Base-by-base conservation (phyloP, 2,797 vertebrate genomes). In the Rhinatrema bivittatum region DNA sequence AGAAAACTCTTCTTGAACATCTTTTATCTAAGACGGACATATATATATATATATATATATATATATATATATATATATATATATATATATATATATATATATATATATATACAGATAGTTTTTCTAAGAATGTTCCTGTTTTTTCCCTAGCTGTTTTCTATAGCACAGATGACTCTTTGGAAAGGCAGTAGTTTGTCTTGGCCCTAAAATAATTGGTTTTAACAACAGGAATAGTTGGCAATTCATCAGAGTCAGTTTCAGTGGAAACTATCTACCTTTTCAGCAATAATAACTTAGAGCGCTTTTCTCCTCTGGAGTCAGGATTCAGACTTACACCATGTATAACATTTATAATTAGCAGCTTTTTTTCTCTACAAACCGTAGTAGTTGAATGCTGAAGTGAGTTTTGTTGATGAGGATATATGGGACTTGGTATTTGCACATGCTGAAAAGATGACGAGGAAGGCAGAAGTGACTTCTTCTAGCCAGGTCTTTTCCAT, bases 81-180 rank as follows among this genome's bases (percentile, higher is more conserved):
- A 13, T 25, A 21, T 21, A 20, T 27, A 32, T 32, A 18, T 22
- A 18, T 14, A 18, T n/a, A 13, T 28, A 13, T 25, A 21, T 21
- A 20, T 27, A 32, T 32, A 18, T 22, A 18, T 14, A 38, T 46
- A 29, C 46, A 17, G 21, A 5, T 9, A 5, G n/a, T n/a, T n/a
- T n/a, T n/a, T n/a, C n/a, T n/a, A n/a, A n/a, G n/a, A n/a, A n/a
- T n/a, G n/a, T n/a, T n/a, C n/a, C n/a, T n/a, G n/a, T n/a, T n/a
- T 32, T 38, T 25, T 38, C 43, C 32, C 46, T 23, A 7, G 23
- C 35, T 12, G 35, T 29, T 28, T 17, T 20, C 16, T 26, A 36
- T 29, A 32, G 28, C 39, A 46, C 43, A 46, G 36, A 46, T 39
- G 43, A 36, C 36, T 36, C 39, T 40, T 39, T 29, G 18, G 34